phyloP scores from a whole-genome alignment of 2,113 vertebrate genomes.

The Fregata magnificens region DNA sequence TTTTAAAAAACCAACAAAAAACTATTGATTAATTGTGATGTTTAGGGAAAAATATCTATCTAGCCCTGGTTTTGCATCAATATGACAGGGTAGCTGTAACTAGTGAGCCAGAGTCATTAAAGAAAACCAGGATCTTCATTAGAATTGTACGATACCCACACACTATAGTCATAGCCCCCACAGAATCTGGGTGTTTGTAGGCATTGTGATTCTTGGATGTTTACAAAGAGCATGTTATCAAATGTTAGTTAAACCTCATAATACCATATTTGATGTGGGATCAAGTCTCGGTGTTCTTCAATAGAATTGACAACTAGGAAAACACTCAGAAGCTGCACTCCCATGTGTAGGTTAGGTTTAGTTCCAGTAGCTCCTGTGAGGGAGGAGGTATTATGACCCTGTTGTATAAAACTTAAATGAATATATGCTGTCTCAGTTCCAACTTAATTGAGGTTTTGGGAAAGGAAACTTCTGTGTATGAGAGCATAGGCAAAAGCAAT shows the following conservation, averaged over 20 bases:
- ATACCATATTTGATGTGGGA: accelerated
- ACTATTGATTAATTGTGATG: neutral
- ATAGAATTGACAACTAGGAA: neutral
- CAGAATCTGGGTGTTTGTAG: neutral
- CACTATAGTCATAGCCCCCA: neutral
- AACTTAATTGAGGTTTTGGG: neutral
- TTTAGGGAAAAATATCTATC: neutral
- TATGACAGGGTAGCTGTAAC: neutral
- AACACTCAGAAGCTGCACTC: neutral
- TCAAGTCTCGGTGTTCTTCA: neutral
- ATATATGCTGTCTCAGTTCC: neutral
- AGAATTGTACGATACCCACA: accelerated
- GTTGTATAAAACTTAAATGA: neutral
- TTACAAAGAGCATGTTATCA: neutral
- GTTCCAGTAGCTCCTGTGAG: neutral
- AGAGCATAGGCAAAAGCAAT: neutral
- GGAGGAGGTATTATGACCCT: neutral
- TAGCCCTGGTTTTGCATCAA: accelerated
- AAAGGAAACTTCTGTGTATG: neutral
- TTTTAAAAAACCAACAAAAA: neutral
- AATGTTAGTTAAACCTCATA: neutral
- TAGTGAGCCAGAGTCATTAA: neutral
- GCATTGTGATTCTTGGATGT: neutral
- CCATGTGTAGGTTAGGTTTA: neutral
- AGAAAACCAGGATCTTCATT: neutral